Percentiles rank a stretch among this genome's conserved stretches.
Evolutionary conservation across 2,888 invertebrate species (phyloP).

Genomic region (Tipula unca): DNA sequence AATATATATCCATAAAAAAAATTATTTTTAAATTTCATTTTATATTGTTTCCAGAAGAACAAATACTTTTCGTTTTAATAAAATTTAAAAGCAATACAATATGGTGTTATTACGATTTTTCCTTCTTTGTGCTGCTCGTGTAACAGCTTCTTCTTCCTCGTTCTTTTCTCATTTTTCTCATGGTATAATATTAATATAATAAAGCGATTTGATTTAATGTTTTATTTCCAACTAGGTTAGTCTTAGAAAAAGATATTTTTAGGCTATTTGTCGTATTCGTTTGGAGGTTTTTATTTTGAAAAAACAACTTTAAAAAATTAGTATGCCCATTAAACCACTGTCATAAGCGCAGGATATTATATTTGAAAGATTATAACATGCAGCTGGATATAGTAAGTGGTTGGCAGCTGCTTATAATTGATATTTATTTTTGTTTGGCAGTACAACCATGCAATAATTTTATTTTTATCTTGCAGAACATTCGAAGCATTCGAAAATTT

Average conservation of each 20-base stretch:
- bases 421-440: no score
- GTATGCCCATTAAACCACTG: no score
- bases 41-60: background rate
- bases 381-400: no score
- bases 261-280: no score
- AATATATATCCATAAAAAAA: background rate
- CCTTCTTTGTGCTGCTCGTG: background rate
- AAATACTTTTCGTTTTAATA: background rate
- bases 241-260: background rate
- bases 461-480: no score
- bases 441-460: no score
- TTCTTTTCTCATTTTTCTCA: background rate
- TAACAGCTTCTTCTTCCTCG: background rate
- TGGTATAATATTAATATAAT: background rate
- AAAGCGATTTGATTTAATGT: background rate
- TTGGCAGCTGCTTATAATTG: no score
- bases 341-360: no score
- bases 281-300: no score
- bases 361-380: no score
- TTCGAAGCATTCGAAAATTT: no score
- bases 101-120: background rate
- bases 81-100: background rate
- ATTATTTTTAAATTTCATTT: background rate
- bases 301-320: no score
- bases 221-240: background rate